A percentile compares a stretch with the other conserved stretches of the same genome.
Conservation (phyloP, 2,113 vertebrate species). For the Felis chaus region DNA sequence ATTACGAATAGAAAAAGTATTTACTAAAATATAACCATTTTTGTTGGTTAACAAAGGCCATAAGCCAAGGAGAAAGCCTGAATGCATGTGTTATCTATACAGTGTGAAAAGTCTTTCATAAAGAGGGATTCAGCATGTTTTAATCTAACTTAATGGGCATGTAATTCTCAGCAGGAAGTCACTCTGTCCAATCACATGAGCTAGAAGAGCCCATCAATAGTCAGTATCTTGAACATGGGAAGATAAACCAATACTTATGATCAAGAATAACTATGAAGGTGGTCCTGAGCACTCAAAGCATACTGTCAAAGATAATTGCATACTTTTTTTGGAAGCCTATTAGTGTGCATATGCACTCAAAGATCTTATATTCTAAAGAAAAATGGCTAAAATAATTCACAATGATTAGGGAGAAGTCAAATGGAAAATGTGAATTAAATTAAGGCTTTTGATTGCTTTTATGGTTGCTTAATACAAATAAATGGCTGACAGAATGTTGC, state of each 20-base stretch:
- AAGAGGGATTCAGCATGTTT: background rate
- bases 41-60: background rate
- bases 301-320: background rate
- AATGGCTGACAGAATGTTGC: background rate
- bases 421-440: constrained; percentile 20
- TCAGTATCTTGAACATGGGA: background rate
- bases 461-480: background rate
- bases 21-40: background rate
- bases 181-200: background rate
- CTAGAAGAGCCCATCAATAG: background rate
- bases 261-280: background rate
- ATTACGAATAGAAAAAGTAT: background rate
- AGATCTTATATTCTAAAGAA: background rate
- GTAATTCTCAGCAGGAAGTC: background rate
- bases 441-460: background rate
- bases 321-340: background rate
- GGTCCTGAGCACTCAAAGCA: background rate
- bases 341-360: background rate
- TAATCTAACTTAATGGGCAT: background rate
- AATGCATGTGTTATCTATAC: background rate
- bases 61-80: background rate
- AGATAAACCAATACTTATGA: background rate
- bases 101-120: background rate
- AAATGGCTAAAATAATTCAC: constrained; percentile 7
- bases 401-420: background rate